Conservation (phyloP, 2,113 vertebrate genomes). For the Chaetodon auriga region DNA sequence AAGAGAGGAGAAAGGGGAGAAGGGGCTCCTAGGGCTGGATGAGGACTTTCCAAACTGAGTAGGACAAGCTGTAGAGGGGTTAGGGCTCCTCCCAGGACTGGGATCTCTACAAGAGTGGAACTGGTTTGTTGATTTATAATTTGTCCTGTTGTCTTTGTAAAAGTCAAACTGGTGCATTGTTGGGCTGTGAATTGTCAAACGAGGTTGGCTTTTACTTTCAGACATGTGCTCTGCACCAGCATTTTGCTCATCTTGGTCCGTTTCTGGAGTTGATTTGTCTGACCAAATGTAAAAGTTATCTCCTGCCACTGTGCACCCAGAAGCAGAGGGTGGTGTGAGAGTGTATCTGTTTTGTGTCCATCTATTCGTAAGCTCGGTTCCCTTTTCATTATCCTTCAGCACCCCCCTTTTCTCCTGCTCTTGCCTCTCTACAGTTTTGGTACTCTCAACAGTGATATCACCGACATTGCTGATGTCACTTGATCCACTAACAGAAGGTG, state of each 20-base stretch:
- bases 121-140: conserved; percentile 43
- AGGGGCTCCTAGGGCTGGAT: conserved; percentile 69
- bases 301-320: conserved; percentile 1
- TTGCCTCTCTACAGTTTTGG: conserved; percentile 25
- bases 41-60: conserved; percentile 61
- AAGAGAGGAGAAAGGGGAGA: conserved; percentile 73
- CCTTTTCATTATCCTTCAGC: conserved; percentile 6
- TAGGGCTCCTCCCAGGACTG: conserved; percentile 41
- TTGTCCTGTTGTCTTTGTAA: conserved; percentile 25
- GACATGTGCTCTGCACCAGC: conserved; percentile 19
- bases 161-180: conserved; percentile 29
- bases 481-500: conserved; percentile 54
- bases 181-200: conserved; percentile 34
- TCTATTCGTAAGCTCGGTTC: conserved; percentile 20
- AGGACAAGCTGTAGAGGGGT: conserved; percentile 28
- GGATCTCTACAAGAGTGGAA: conserved; percentile 45
- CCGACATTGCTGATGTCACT: conserved; percentile 51
- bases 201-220: conserved; percentile 37
- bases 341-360: conserved; percentile 52
- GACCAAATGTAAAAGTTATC: conserved; percentile 33
- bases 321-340: conserved; percentile 18
- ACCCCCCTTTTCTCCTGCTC: conserved; percentile 16
- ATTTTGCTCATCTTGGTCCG: not conserved
- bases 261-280: conserved; percentile 25
- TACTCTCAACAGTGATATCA: conserved; percentile 35